Evolutionary conservation across 2,113 vertebrate genomes (phyloP).

Genomic region (Pachycephala philippinensis): DNA sequence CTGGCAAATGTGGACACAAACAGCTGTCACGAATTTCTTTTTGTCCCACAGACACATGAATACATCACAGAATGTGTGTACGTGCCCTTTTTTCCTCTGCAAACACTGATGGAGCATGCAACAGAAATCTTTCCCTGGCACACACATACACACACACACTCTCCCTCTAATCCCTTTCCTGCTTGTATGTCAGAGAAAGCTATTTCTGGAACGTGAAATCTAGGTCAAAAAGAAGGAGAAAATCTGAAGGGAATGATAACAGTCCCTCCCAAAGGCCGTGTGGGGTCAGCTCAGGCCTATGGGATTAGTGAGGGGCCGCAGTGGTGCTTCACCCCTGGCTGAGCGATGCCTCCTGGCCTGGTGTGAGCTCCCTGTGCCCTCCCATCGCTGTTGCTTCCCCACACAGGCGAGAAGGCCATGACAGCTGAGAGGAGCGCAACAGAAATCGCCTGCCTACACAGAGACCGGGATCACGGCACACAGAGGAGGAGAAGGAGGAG

Average conservation of each 20-base stretch:
- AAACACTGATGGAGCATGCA: not conserved
- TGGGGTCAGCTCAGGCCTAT: not conserved
- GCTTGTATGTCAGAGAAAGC: slow-evolving; percentile 66
- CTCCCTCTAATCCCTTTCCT: slow-evolving; percentile 37
- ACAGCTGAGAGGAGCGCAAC: not conserved
- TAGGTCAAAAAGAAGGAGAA: slow-evolving; percentile 74
- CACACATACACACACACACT: not conserved
- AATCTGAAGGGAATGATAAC: not conserved
- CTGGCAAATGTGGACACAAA: not conserved
- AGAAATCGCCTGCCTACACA: not conserved
- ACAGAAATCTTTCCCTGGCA: not conserved
- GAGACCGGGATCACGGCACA: not conserved
- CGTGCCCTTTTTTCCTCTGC: not conserved
- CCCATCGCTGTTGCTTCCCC: not conserved
- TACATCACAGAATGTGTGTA: not conserved
- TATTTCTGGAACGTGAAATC: slow-evolving; percentile 75
- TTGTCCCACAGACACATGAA: not conserved
- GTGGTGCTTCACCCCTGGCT: not conserved
- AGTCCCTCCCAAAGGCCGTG: not conserved
- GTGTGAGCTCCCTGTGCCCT: not conserved
- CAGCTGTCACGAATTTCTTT: not conserved
- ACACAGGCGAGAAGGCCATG: not conserved
- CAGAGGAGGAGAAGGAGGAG: not conserved
- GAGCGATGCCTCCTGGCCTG: not conserved
- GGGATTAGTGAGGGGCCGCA: not conserved